Evolutionary conservation across 1,140 invertebrate genomes (phyloP).

Genomic region (Micrasema minimum): DNA sequence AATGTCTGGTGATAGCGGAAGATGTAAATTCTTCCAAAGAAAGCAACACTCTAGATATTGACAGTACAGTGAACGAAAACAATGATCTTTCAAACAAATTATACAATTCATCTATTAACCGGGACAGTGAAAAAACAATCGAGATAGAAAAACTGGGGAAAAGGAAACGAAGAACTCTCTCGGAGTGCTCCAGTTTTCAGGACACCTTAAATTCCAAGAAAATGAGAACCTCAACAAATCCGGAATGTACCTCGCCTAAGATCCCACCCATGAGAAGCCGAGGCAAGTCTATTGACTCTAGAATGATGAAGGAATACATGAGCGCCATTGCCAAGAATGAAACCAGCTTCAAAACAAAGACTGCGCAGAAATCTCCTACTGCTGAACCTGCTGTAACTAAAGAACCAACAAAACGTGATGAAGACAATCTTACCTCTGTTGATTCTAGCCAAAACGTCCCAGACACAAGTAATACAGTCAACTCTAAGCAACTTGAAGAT

Average conservation of each 20-base stretch:
- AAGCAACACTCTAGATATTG: neutral
- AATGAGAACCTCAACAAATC: neutral
- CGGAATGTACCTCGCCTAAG: neutral
- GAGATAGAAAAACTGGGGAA: neutral
- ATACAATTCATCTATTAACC: neutral
- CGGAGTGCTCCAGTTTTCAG: neutral
- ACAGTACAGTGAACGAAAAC: neutral
- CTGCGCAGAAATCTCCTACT: neutral
- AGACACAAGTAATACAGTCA: too few species aligned
- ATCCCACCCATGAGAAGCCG: conserved; percentile 9
- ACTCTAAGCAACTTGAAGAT: too few species aligned
- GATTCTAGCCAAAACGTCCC: too few species aligned
- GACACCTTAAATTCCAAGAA: neutral
- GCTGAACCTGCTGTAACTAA: neutral
- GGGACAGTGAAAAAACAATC: neutral
- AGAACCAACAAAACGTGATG: neutral
- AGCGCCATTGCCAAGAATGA: conserved; percentile 23
- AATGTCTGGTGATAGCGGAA: neutral
- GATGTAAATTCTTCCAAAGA: neutral
- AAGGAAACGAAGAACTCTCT: conserved; percentile 20
- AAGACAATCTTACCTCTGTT: too few species aligned
- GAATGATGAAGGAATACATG: conserved; percentile 21
- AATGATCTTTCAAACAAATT: neutral
- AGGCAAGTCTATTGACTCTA: conserved; percentile 16
- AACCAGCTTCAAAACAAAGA: conserved; percentile 6